Evolutionary conservation across 2,888 invertebrate genomes (phyloP).

Genomic region (Troides aeacus): DNA sequence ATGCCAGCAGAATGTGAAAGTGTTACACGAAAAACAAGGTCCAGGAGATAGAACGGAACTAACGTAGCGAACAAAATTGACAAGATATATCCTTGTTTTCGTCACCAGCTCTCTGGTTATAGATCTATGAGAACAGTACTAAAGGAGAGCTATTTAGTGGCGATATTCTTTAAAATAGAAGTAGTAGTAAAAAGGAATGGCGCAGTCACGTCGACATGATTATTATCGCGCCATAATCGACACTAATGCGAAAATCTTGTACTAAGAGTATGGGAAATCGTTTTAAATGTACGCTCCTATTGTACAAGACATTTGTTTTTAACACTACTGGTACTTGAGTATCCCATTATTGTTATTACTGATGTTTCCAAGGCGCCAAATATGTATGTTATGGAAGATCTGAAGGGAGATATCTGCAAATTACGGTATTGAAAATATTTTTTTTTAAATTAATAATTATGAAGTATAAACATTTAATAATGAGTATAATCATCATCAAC

Average conservation of each 20-base stretch:
- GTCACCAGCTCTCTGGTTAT: conserved; percentile 1
- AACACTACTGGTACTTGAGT: not conserved
- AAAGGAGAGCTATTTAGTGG: conserved; percentile 5
- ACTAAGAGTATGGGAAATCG: not conserved
- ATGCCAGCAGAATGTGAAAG: not conserved
- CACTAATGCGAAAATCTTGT: conserved; percentile 17
- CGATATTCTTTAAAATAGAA: conserved; percentile 8
- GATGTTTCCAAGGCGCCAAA: not conserved
- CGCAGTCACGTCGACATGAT: conserved; percentile 12
- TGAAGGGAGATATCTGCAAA: not conserved
- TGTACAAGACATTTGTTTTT: conserved; percentile 1
- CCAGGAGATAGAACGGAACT: conserved; percentile 1
- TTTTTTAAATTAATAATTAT: not conserved
- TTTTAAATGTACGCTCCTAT: not conserved
- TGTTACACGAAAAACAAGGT: conserved; percentile 4
- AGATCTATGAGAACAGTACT: not conserved
- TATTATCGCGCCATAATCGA: conserved; percentile 5
- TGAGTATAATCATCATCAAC: too few species aligned
- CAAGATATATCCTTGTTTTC: conserved; percentile 16
- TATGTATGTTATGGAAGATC: not conserved
- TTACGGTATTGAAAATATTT: not conserved
- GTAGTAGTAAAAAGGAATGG: conserved; percentile 1
- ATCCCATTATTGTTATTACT: not conserved
- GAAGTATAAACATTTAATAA: too few species aligned
- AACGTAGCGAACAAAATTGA: conserved; percentile 7